Base-by-base conservation (phyloP, 1,140 invertebrate genomes). In the Thalassaphorura encarpata region DNA sequence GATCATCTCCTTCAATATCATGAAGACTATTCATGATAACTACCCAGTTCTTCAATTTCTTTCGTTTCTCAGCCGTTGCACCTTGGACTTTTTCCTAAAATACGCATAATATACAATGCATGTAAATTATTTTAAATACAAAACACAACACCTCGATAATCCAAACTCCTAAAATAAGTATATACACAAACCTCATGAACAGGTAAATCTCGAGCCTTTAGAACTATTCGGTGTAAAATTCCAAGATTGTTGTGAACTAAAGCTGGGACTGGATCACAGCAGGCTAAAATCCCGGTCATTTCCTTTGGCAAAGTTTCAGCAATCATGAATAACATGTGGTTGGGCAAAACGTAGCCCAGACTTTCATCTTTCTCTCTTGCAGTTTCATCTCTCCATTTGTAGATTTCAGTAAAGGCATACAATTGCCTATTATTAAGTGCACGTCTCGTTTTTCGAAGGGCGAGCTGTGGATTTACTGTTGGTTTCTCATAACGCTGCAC, bases 281-380 rank as follows among this genome's bases (percentile, higher is more conserved):
- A 93, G 0, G 92, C 90, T 23, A 92, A 68, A 52, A 99, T 85
- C 4, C 93, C 93, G 69, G 95, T 88, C 75, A 88, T 82, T 73
- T 98, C 94, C 42, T 89, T 77, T 0, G 96, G 96, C 42, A 98
- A 69, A n/a, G 79, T 78, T 68, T 96, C 87, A 3, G 87, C 81
- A 49, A 98, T 89, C 65, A 90, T 81, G 23, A 97, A 68, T 69
- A 99, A 66, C 90, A 96, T 96, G 68, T 97, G 90, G 72, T 94
- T 95, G 0, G 94, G 93, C 53, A 99, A 71, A 28, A 98, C 84
- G 70, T 91, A 98, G 19, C 85, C 86, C 68, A 55, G 58, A 62
- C 93, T 96, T 70, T 99, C 96, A 72, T 99, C 96, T 68, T 94
- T 82, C 40, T 78, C 67, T 40, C 95, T 74, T 0, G 94, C 94